Evolutionary conservation across 1,140 invertebrate genomes (phyloP), one percentile per base, ranked within the genome.

Genomic region (Glossosoma conforme): DNA sequence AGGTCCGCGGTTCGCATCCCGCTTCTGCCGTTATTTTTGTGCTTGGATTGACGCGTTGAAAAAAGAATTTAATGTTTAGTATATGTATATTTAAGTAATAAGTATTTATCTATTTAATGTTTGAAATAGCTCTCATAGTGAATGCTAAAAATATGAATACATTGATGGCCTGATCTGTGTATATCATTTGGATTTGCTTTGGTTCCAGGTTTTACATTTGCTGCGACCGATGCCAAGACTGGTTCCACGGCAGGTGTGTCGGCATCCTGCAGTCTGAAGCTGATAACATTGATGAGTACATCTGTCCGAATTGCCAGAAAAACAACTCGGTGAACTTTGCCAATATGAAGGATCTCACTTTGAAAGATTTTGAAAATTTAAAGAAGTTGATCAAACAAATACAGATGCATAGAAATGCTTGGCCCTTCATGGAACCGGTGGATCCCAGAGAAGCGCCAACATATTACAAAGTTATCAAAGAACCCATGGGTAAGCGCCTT

Each of bases 191-290:
- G 9, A 5, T 5, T 35, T 42, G 10, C 18, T 37, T 49, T 53
- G 14, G 58, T 63, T 71, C 18, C 59, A 89, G 87, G 63, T 92
- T 95, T 80, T 95, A 94, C 67, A 97, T 99, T 62, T 96, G 93
- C 61, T 99, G 97, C 72, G 96, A 99, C 69, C 83, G 86, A 41
- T 99, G 97, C 74, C 91, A 98, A 69, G 93, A 97, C 70, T 99
- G 97, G 97, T 98, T 98, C 73, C 97, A 99, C 69, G 95, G 95
- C 3, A 78, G 90, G 42, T 99, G 97, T 70, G 94, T 99, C 6
- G 95, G 94, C 9, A 93, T 98, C 61, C 74, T 97, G 21, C 91
- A 95, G 65, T 88, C 85, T 2, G 93, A 97, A 68, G 93, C 92
- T 4, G 91, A 95, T 63, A 87, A 87, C 61, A 94, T 98, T 55